A percentile compares a stretch with the other conserved stretches of the same genome.
phyloP scores from a whole-genome alignment of 1,140 invertebrate genomes.

The Apolygus lucorum region DNA sequence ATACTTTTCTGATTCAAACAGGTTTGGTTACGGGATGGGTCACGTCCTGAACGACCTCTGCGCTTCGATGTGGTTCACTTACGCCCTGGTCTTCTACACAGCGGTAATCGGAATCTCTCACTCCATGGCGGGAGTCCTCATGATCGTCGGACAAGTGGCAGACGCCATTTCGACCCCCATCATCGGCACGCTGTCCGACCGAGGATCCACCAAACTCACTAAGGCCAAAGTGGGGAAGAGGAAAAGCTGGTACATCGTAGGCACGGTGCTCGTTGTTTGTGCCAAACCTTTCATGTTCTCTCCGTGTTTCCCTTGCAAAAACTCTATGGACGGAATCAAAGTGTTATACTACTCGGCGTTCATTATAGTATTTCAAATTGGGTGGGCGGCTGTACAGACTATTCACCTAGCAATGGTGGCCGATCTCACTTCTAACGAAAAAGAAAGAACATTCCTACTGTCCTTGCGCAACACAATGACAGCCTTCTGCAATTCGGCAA shows the following conservation, averaged over 20 bases:
- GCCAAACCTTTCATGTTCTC: slow-evolving; percentile 89
- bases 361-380: slow-evolving; percentile 91
- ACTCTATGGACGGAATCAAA: slow-evolving; percentile 56
- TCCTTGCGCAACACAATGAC: slow-evolving; percentile 55
- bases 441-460: slow-evolving; percentile 74
- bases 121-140: slow-evolving; percentile 61
- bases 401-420: slow-evolving; percentile 80
- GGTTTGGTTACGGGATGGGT: slow-evolving; percentile 55
- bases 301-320: slow-evolving; percentile 62
- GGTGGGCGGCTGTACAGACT: slow-evolving; percentile 91
- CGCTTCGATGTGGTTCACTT: slow-evolving; percentile 96
- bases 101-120: slow-evolving; percentile 70
- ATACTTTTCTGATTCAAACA: too few species aligned
- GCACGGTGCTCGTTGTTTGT: slow-evolving; percentile 67
- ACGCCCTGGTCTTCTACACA: slow-evolving; percentile 87
- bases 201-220: slow-evolving; percentile 47
- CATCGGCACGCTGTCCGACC: slow-evolving; percentile 79
- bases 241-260: slow-evolving; percentile 88
- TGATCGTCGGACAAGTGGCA: slow-evolving; percentile 79
- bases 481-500: slow-evolving; percentile 34
- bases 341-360: slow-evolving; percentile 83
- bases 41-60: slow-evolving; percentile 92
- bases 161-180: slow-evolving; percentile 85
- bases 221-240: slow-evolving; percentile 67
- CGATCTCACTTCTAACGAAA: slow-evolving; percentile 59